Conservation (phyloP, 2,888 invertebrate genomes). For the Neoaliturus tenellus region DNA sequence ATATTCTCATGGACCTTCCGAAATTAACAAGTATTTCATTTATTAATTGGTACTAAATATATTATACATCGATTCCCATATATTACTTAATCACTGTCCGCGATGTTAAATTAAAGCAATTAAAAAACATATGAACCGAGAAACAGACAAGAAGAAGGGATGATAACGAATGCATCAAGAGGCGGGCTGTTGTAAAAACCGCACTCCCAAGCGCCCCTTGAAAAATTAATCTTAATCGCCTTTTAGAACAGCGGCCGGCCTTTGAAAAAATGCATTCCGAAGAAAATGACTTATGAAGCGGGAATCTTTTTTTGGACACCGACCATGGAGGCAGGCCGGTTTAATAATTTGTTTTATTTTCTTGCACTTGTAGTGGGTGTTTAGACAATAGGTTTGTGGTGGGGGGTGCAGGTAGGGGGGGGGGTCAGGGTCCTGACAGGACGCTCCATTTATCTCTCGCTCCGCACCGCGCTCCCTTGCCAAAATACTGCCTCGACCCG, state of each 20-base stretch:
- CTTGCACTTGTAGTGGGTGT: conserved; percentile 54
- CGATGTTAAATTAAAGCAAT: no score
- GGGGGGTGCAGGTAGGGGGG: no score
- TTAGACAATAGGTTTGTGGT: conserved; percentile 43
- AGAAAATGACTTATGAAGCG: conserved; percentile 52
- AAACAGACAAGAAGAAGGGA: no score
- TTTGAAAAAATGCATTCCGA: conserved; percentile 52
- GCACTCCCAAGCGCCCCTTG: background rate
- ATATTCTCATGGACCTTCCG: no score
- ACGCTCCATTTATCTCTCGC: background rate
- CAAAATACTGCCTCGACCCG: background rate
- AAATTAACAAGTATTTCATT: no score
- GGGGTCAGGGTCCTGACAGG: background rate
- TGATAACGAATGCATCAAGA: no score
- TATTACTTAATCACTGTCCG: no score
- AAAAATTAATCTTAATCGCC: conserved; percentile 42
- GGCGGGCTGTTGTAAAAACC: conserved; percentile 10
- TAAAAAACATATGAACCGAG: no score
- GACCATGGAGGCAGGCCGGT: conserved; percentile 41
- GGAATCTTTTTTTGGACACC: conserved; percentile 50
- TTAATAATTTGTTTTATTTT: conserved; percentile 56
- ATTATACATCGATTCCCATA: no score
- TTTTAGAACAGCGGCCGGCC: conserved; percentile 16
- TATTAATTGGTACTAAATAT: no score
- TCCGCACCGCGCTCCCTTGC: background rate